phyloP scores from a whole-genome alignment of 2,113 vertebrate species.

The Callionymus lyra region DNA sequence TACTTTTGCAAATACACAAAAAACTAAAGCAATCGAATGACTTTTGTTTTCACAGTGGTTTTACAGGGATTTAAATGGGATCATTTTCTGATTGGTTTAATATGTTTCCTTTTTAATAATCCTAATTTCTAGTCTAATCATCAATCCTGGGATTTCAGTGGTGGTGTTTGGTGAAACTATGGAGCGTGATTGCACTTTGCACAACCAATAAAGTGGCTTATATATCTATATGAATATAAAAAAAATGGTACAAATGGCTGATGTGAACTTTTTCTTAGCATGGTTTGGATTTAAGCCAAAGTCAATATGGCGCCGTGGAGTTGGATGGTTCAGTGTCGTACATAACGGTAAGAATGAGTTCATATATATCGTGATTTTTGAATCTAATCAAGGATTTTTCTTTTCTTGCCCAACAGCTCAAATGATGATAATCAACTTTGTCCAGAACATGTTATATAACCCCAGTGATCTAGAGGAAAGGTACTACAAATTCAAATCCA shows the following conservation, averaged over 20 bases:
- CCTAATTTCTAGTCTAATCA: too few relatives aligned
- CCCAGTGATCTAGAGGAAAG: too few relatives aligned
- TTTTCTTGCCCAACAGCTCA: constrained; percentile 38
- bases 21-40: too few relatives aligned
- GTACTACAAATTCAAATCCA: too few relatives aligned
- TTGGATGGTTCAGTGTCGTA: constrained; percentile 39
- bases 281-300: constrained; percentile 15
- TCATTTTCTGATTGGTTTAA: too few relatives aligned
- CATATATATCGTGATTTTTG: too few relatives aligned
- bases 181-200: constrained; percentile 8
- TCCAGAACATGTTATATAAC: constrained; percentile 1
- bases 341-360: constrained; percentile 48
- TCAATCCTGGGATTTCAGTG: too few relatives aligned
- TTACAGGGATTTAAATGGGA: too few relatives aligned
- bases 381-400: too few relatives aligned
- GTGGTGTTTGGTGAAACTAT: neutral
- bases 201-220: neutral
- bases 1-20: too few relatives aligned
- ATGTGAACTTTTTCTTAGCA: constrained; percentile 28
- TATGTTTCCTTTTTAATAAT: too few relatives aligned
- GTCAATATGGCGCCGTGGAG: constrained; percentile 32
- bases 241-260: neutral
- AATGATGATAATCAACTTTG: constrained; percentile 21
- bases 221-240: neutral
- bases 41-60: too few relatives aligned